phyloP scores from a whole-genome alignment of 2,888 invertebrate genomes.

The Dascillus cervinus region DNA sequence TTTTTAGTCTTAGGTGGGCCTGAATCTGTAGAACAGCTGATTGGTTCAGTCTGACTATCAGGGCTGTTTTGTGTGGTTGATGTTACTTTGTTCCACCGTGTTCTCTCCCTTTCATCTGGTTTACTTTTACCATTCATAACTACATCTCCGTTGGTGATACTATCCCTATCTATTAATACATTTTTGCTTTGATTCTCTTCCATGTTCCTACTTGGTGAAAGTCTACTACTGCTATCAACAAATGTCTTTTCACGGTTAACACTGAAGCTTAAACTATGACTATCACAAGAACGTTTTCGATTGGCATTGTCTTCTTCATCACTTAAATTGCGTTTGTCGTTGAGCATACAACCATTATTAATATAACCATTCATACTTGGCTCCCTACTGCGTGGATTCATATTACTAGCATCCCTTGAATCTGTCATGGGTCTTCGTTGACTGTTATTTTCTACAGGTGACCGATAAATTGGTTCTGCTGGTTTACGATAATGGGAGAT shows the following conservation, averaged over 20 bases:
- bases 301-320: conserved; percentile 29
- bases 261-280: conserved; percentile 35
- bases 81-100: conserved; percentile 24
- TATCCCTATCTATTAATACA: conserved; percentile 7
- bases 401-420: conserved; percentile 42
- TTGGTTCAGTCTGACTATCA: conserved; percentile 39
- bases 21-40: conserved; percentile 22
- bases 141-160: conserved; percentile 9
- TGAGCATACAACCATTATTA: conserved; percentile 29
- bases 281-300: conserved; percentile 37
- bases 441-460: conserved; percentile 40
- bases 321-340: conserved; percentile 30
- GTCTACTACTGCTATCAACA: conserved; percentile 17
- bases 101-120: conserved; percentile 14
- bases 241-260: conserved; percentile 29
- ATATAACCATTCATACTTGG: conserved; percentile 20
- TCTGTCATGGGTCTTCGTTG: conserved; percentile 39
- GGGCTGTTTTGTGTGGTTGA: conserved; percentile 35
- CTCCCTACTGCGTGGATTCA: conserved; percentile 40
- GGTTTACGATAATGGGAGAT: conserved; percentile 76
- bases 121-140: conserved; percentile 11
- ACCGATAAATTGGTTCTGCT: conserved; percentile 38
- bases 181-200: conserved; percentile 11
- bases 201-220: conserved; percentile 16
- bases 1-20: conserved; percentile 14